Percentiles rank a stretch among this genome's conserved stretches.
Evolutionary conservation across 2,113 vertebrate genomes (phyloP).

Genomic region (Thalassarche chlororhynchos): DNA sequence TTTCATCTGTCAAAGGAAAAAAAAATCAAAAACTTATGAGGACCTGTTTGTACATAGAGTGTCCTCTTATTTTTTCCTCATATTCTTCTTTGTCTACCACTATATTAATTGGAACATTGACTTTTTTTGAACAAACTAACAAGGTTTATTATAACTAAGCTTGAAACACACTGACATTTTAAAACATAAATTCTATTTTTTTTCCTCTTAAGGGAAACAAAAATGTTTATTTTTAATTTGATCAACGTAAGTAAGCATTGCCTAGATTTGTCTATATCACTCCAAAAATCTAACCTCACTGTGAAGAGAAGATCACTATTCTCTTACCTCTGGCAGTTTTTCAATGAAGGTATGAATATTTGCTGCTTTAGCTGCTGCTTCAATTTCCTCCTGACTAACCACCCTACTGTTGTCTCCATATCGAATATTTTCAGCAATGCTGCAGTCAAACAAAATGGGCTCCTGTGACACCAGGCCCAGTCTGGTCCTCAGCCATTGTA

Average conservation of each 20-base stretch:
- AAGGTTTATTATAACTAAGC: too few species aligned
- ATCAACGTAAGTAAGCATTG: not conserved
- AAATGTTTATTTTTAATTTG: not conserved
- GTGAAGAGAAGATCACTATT: not conserved
- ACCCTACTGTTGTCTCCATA: conserved; percentile 58
- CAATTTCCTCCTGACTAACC: conserved; percentile 61
- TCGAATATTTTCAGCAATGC: conserved; percentile 71
- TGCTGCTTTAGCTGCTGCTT: conserved; percentile 67
- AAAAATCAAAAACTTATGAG: not conserved
- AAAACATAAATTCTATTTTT: not conserved
- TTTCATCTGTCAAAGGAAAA: not conserved
- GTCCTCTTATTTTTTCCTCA: not conserved
- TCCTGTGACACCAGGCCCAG: conserved; percentile 73
- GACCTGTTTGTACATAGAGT: not conserved
- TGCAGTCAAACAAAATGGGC: conserved; percentile 70
- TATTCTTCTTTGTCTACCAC: not conserved
- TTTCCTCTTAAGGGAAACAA: not conserved
- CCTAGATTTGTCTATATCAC: not conserved
- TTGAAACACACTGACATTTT: not conserved
- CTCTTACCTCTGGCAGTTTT: conserved; percentile 66
- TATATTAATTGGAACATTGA: not conserved
- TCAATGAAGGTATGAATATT: conserved; percentile 73
- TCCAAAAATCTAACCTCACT: not conserved
- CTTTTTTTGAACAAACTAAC: not conserved
- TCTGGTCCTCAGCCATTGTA: conserved; percentile 56